phyloP scores from a whole-genome alignment of 2,888 invertebrate species.

The Dendrolimus pini region DNA sequence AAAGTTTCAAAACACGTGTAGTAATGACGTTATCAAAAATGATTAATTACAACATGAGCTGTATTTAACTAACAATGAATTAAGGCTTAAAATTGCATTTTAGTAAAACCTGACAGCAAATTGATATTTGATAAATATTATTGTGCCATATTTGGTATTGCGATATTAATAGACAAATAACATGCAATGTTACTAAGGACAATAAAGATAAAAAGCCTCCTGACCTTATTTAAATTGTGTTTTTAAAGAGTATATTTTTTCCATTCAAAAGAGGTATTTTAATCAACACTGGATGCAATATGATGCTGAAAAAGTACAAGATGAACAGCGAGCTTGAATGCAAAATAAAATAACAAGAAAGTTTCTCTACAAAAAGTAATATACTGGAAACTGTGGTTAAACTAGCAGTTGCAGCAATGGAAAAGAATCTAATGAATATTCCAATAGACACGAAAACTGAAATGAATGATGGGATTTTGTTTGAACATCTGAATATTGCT shows the following conservation, averaged over 20 bases:
- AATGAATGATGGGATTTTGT: conserved; percentile 33
- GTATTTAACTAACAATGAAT: too few species aligned
- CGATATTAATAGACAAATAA: too few species aligned
- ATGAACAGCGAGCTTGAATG: conserved; percentile 1
- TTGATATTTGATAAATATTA: too few species aligned
- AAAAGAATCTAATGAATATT: conserved; percentile 50
- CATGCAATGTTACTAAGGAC: too few species aligned
- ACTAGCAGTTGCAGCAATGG: conserved; percentile 30
- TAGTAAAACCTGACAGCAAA: too few species aligned
- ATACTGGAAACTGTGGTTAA: conserved; percentile 1
- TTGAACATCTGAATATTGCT: neutral
- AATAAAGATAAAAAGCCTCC: too few species aligned
- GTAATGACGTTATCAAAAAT: conserved; percentile 11
- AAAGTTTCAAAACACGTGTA: neutral
- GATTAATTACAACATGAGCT: too few species aligned
- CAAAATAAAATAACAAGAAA: neutral
- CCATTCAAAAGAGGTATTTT: too few species aligned
- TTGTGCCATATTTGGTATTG: too few species aligned
- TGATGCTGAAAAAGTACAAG: conserved; percentile 8
- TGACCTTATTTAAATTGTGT: too few species aligned
- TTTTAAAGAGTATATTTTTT: too few species aligned
- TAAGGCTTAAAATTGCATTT: too few species aligned
- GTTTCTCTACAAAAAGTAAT: neutral
- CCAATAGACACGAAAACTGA: conserved; percentile 31
- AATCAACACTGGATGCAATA: conserved; percentile 11